Percentiles rank a stretch among this genome's conserved stretches.
Conservation (phyloP, 2,797 vertebrate genomes). For the Ambastaia sidthimunki region DNA sequence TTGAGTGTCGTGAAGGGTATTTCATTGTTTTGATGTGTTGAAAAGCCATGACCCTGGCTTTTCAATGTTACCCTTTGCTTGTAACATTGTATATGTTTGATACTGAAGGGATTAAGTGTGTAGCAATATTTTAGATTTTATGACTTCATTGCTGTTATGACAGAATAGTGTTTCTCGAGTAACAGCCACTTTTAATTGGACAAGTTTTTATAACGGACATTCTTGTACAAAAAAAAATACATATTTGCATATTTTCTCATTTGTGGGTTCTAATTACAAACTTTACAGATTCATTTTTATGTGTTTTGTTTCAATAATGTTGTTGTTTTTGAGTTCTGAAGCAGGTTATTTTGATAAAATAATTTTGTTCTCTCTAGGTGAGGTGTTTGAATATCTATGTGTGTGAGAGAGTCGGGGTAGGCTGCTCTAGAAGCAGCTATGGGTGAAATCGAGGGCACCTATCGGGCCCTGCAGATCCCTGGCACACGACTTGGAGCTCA, state of each 20-base stretch:
- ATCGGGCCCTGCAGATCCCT: slow-evolving; percentile 87
- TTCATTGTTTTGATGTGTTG: not conserved
- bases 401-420: slow-evolving; percentile 45
- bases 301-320: not conserved
- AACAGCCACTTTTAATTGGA: too few relatives aligned
- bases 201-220: too few relatives aligned
- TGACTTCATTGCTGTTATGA: too few relatives aligned
- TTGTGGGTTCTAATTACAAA: too few relatives aligned
- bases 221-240: too few relatives aligned
- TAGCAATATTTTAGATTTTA: too few relatives aligned
- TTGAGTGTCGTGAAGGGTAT: not conserved
- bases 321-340: not conserved
- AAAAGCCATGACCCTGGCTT: not conserved
- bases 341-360: not conserved
- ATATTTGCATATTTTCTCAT: too few relatives aligned
- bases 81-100: too few relatives aligned
- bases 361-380: slow-evolving; percentile 15
- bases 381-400: not conserved
- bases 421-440: slow-evolving; percentile 74
- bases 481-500: slow-evolving; percentile 87
- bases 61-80: not conserved
- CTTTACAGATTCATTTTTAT: not conserved
- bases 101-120: not conserved
- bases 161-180: too few relatives aligned
- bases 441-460: slow-evolving; percentile 94